These are phyloP conservation scores for Heliconius erato DNA, from an alignment of 2,888 invertebrate species.

Conservation along the genomic window DNA sequence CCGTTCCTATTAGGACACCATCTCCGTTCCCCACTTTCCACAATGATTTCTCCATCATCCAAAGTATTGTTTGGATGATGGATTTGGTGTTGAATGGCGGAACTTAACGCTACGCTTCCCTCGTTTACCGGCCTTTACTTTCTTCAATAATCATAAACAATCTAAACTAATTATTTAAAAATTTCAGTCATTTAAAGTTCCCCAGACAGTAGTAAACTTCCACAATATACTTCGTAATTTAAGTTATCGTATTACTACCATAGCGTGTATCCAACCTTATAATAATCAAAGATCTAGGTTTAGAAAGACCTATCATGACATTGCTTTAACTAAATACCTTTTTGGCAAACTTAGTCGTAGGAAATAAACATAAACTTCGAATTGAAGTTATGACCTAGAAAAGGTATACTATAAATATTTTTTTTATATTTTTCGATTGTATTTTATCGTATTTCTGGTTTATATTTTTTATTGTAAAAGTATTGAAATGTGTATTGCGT, in stretches of 20 bases:
- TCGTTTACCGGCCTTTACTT: background rate
- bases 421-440: background rate
- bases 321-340: slow-evolving; percentile 11
- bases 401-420: background rate
- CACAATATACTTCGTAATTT: background rate
- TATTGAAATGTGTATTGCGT: no score
- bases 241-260: background rate
- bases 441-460: background rate
- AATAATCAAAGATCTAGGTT: background rate
- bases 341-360: background rate
- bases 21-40: no score
- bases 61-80: no score
- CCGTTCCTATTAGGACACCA: background rate
- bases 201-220: background rate
- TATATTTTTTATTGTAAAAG: background rate
- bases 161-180: background rate
- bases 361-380: background rate
- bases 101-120: no score
- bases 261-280: slow-evolving; percentile 20
- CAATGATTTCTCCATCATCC: no score
- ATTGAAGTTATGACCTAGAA: background rate
- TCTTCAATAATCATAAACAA: background rate
- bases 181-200: background rate
- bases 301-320: background rate
- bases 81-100: no score